Evolutionary conservation across 2,797 vertebrate species (phyloP).

Genomic region (Australoheros facetus): DNA sequence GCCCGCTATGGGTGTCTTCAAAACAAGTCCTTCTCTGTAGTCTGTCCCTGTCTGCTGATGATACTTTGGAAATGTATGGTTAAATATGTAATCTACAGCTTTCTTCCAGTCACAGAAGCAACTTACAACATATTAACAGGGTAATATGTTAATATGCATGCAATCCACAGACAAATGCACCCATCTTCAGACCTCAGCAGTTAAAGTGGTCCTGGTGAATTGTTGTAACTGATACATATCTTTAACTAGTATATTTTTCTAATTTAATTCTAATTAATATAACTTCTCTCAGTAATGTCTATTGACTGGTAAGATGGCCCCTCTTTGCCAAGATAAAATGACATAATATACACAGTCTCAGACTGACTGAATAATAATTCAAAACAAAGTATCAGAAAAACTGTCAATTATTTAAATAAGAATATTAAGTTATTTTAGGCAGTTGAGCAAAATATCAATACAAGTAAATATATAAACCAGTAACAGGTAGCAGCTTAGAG

Average conservation of each 20-base stretch:
- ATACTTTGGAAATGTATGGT: not conserved
- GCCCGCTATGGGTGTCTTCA: slow-evolving; percentile 6
- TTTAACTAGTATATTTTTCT: not conserved
- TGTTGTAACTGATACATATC: rapidly evolving
- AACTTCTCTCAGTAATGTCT: too few species aligned
- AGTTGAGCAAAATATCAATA: not conserved
- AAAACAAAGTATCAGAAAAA: not conserved
- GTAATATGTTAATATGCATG: not conserved
- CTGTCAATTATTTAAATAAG: not conserved
- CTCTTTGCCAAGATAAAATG: too few species aligned
- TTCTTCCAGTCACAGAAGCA: not conserved
- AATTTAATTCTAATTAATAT: too few species aligned
- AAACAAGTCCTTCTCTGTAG: slow-evolving; percentile 13
- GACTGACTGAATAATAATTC: rapidly evolving
- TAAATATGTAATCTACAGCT: not conserved
- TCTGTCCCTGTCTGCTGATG: not conserved
- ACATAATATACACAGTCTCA: not conserved
- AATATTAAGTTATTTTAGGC: not conserved
- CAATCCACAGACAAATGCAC: not conserved
- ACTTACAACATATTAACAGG: not conserved
- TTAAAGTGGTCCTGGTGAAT: not conserved
- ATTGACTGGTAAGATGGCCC: not conserved
- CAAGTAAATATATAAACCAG: not conserved
- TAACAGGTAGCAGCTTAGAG: not conserved
- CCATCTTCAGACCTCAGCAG: not conserved